A percentile compares a stretch with the other conserved stretches of the same genome.
phyloP scores from a whole-genome alignment of 2,113 vertebrate genomes.

The Irena cyanogastra region DNA sequence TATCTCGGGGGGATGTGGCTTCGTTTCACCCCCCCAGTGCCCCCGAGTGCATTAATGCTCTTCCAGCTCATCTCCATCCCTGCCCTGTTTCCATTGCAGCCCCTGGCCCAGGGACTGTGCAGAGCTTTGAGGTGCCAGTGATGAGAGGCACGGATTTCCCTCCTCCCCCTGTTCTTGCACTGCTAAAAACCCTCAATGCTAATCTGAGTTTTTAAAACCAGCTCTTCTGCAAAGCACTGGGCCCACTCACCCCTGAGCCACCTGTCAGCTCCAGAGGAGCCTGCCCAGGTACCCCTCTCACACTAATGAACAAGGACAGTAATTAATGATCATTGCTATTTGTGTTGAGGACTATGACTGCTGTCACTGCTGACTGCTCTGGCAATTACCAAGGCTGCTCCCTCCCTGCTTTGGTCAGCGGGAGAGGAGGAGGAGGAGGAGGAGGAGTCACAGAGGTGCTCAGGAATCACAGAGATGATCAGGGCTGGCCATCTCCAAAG shows the following conservation, averaged over 20 bases:
- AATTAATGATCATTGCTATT: constrained; percentile 25
- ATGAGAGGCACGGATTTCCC: rapidly evolving
- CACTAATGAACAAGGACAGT: constrained; percentile 38
- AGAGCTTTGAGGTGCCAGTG: neutral
- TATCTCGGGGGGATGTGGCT: rapidly evolving
- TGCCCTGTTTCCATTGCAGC: neutral
- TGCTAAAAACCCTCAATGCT: neutral
- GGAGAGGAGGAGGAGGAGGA: neutral
- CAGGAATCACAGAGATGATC: rapidly evolving
- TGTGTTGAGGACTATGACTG: neutral
- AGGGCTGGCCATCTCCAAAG: neutral
- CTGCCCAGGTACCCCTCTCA: neutral
- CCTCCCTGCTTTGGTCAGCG: rapidly evolving
- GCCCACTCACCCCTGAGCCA: neutral
- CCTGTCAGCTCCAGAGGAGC: neutral
- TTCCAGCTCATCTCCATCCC: neutral
- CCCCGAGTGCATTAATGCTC: neutral
- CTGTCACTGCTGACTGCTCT: neutral
- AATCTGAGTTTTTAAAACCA: neutral
- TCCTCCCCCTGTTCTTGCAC: neutral
- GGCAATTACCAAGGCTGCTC: neutral
- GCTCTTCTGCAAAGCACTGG: neutral
- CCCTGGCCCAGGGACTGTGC: neutral
- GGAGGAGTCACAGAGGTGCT: neutral
- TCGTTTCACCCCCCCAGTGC: neutral